Percentiles rank a stretch among this genome's conserved stretches.
Evolutionary conservation across 2,113 vertebrate genomes (phyloP).

Genomic region (Poicephalus meyeri): DNA sequence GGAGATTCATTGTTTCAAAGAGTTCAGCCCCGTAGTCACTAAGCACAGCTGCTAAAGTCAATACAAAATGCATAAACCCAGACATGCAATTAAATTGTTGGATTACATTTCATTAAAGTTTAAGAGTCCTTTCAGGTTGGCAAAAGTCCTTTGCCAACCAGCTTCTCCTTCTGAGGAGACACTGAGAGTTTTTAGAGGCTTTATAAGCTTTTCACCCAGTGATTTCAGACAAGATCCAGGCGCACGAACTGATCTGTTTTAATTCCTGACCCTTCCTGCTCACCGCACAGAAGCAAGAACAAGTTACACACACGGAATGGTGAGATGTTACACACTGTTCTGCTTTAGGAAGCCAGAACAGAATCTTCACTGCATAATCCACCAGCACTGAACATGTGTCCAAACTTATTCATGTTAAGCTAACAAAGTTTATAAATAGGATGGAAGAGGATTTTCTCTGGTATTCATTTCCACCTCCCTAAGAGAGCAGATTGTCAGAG

Average conservation of each 20-base stretch:
- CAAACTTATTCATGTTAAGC: neutral
- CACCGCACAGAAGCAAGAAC: neutral
- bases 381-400: neutral
- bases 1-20: neutral
- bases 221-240: neutral
- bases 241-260: neutral
- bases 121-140: neutral
- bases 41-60: neutral
- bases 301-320: neutral
- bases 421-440: neutral
- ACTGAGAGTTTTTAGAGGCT: neutral
- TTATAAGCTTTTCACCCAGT: neutral
- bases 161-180: neutral
- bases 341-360: neutral
- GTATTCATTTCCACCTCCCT: neutral
- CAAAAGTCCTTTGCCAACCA: neutral
- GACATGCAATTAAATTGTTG: neutral
- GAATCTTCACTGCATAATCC: neutral
- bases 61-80: neutral
- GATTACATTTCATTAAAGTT: conserved; percentile 7
- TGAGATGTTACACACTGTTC: neutral
- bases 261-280: neutral
- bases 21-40: neutral
- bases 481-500: neutral
- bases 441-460: neutral